Evolutionary conservation across 2,888 invertebrate species (phyloP).

Genomic region (Argyresthia goedartella): DNA sequence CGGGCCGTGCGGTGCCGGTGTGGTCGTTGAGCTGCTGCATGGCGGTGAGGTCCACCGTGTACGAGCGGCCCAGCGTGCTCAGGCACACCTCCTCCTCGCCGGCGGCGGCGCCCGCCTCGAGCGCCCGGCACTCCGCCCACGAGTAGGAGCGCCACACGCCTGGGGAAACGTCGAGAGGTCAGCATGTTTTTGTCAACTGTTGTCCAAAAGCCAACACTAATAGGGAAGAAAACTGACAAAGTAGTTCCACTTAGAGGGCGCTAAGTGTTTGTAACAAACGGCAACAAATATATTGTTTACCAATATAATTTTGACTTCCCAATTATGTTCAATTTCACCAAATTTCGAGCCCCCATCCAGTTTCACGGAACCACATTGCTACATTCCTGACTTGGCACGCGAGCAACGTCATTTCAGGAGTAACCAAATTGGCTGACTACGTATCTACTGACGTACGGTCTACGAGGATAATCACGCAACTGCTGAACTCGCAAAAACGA

Average conservation of each 20-base stretch:
- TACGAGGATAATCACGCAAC: too few species aligned
- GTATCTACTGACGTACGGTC: too few species aligned
- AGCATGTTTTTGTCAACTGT: background rate
- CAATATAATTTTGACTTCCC: too few species aligned
- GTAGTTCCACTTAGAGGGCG: too few species aligned
- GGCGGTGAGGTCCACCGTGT: conserved; percentile 95
- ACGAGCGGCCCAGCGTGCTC: conserved; percentile 91
- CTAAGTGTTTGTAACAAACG: too few species aligned
- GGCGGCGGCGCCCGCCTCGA: conserved; percentile 94
- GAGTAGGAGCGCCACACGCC: conserved; percentile 93
- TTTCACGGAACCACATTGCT: too few species aligned
- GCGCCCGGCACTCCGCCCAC: conserved; percentile 91
- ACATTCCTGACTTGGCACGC: too few species aligned
- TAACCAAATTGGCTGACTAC: too few species aligned
- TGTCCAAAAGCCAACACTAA: background rate
- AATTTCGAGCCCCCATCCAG: too few species aligned
- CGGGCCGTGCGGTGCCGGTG: conserved; percentile 93
- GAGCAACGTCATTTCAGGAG: too few species aligned
- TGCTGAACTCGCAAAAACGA: too few species aligned
- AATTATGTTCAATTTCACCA: too few species aligned
- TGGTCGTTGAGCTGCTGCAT: conserved; percentile 99
- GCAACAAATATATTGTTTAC: background rate
- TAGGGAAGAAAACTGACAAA: background rate
- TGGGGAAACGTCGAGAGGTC: conserved; percentile 43
- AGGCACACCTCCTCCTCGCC: conserved; percentile 97